Evolutionary conservation across 2,797 vertebrate species (phyloP), one percentile per base, ranked within the genome.

Genomic region (Pteronotus mesoamericanus): DNA sequence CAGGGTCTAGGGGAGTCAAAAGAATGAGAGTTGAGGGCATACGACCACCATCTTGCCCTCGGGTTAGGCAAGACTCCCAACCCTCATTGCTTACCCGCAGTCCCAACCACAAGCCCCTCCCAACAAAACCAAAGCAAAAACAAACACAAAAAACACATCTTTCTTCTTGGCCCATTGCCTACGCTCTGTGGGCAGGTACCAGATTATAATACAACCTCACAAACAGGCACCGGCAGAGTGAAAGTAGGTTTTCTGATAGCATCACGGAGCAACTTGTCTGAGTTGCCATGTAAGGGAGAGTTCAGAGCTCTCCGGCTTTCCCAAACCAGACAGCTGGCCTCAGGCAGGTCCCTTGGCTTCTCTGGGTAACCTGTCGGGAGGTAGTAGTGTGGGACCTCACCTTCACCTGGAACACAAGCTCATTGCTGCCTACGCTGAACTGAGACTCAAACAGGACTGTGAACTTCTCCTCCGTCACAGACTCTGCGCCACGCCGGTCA

Each of bases 391-490:
- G 2, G 11, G 42, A 71, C 69, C 97, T 98, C 98, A 99, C 99
- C 99, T 99, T 99, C 96, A 99, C 99, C 69, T 99, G 99, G 97
- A 99, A 99, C 89, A 99, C 99, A 21, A 99, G 98, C 97, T 99
- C 99, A 0, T 99, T 99, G 97, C 99, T 99, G 10, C 99, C 99
- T 0, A 99, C 99, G 0, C 99, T 99, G 98, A 99, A 99, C 98
- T 99, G 99, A 0, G 99, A 99, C 97, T 99, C 99, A 0, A 99
- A 99, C 95, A 99, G 98, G 94, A 99, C 99, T 0, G 99, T 99
- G 98, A 99, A 99, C 97, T 99, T 99, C 98, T 99, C 99, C 97
- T 99, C 99, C 0, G 99, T 99, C 96, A 99, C 99, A 0, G 99
- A 99, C 98, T 99, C 99, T 0, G 99, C 99, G 0, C 99, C 99